These are phyloP conservation scores for Tragelaphus oryx DNA, from an alignment of 2,797 vertebrate genomes.

Conservation along the genomic window DNA sequence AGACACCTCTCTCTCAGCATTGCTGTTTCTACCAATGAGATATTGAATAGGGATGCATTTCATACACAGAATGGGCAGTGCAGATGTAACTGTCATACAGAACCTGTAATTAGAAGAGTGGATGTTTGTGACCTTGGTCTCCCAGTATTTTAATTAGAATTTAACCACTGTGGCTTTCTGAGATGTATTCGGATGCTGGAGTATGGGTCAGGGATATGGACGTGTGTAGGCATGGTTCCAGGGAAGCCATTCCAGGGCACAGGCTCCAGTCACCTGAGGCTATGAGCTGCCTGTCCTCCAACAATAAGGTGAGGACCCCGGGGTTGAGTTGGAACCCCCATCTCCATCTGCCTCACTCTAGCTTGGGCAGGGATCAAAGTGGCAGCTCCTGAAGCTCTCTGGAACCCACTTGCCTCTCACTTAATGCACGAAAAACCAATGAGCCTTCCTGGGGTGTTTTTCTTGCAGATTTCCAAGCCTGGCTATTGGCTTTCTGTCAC, in stretches of 20 bases:
- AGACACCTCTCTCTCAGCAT: background rate
- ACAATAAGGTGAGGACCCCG: background rate
- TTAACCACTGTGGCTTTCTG: background rate
- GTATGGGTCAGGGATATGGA: background rate
- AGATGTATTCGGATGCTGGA: background rate
- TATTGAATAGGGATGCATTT: background rate
- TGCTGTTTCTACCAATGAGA: background rate
- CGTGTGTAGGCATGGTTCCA: background rate
- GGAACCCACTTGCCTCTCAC: background rate
- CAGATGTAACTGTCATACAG: background rate
- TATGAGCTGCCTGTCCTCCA: background rate
- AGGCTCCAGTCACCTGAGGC: background rate
- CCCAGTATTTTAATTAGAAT: background rate
- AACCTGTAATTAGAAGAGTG: background rate
- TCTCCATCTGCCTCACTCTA: background rate
- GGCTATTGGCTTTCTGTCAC: conserved; percentile 77
- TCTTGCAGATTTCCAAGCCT: conserved; percentile 56
- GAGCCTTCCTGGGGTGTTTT: conserved; percentile 42
- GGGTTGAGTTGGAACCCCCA: background rate
- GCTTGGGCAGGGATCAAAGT: background rate
- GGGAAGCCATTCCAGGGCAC: background rate
- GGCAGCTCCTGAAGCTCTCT: background rate
- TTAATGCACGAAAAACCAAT: conserved; percentile 45
- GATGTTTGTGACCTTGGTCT: background rate
- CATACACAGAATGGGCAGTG: background rate